Evolutionary conservation across 2,888 invertebrate genomes (phyloP), one percentile per base, ranked within the genome.

Genomic region (Mantis religiosa): DNA sequence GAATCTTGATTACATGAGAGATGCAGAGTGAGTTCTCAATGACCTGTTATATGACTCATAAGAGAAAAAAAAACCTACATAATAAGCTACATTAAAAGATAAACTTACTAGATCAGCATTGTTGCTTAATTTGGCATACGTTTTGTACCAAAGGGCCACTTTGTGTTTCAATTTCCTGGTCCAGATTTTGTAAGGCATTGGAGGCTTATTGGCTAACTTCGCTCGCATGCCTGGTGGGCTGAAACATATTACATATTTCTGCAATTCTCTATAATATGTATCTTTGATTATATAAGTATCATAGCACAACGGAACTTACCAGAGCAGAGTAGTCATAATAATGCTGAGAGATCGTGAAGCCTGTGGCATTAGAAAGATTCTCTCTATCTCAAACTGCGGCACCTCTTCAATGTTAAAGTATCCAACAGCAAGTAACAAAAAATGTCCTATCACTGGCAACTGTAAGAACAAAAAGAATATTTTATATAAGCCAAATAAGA

Each of bases 131-230:
- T 87, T 92, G 86, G 93, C 92, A 91, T 93, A 94, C 83, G 93
- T 91, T 91, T 94, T 94, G 92, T 94, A 95, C 95, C 95, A 95
- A 28, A 92, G 91, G 34, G 93, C 92, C 34, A 94, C 92, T 91
- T 93, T 94, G 88, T 93, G 92, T 34, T 92, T 91, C 83, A 95
- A 92, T 90, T 94, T 94, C 85, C 93, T 93, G 47, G 94, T 94
- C 95, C 95, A 95, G 88, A 95, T 93, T 90, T 93, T 92, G 91
- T 95, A 95, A 6, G 95, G 94, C 95, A 95, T 95, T 54, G 94
- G 92, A 47, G 94, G 94, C 90, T 94, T 92, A 91, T 92, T 93
- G 86, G 93, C 93, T 88, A 94, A 90, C 90, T 93, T 93, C 25
- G 92, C 90, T 91, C 93, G 92, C 85, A 92, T 91, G 81, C 91